phyloP scores from a whole-genome alignment of 2,888 invertebrate genomes.

The Eristalinus aeneus region DNA sequence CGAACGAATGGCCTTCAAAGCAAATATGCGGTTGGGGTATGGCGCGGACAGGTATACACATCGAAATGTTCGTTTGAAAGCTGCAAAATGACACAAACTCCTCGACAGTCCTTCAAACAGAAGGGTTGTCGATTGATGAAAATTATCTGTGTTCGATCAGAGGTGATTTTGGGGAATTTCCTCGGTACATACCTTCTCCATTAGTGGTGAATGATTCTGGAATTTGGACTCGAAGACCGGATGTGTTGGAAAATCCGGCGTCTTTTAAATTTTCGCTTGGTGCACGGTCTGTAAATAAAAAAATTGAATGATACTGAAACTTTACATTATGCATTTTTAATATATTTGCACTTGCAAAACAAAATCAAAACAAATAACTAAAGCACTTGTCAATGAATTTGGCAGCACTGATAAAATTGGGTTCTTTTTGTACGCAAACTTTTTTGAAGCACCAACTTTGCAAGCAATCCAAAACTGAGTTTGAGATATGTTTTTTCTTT shows the following conservation, averaged over 20 bases:
- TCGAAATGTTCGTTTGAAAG: neutral
- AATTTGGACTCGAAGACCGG: constrained; percentile 74
- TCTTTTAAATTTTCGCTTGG: constrained; percentile 85
- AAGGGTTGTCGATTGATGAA: neutral
- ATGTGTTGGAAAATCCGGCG: constrained; percentile 73
- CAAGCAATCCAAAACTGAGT: too few species aligned
- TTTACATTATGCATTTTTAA: neutral
- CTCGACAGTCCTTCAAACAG: neutral
- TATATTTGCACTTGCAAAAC: neutral
- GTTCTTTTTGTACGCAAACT: too few species aligned
- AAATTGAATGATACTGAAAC: neutral
- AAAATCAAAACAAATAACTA: too few species aligned
- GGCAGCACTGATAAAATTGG: too few species aligned
- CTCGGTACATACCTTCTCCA: constrained; percentile 86
- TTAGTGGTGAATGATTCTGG: constrained; percentile 90
- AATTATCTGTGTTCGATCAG: neutral
- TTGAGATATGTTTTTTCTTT: too few species aligned
- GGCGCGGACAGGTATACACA: neutral
- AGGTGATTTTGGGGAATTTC: neutral
- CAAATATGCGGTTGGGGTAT: constrained; percentile 55
- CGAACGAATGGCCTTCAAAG: constrained; percentile 67
- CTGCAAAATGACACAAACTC: neutral
- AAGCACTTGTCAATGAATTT: too few species aligned
- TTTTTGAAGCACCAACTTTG: too few species aligned
- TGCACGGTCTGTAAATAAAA: constrained; percentile 83